These are phyloP conservation scores for Etheostoma cragini DNA, from an alignment of 2,113 vertebrate genomes.

Conservation along the genomic window DNA sequence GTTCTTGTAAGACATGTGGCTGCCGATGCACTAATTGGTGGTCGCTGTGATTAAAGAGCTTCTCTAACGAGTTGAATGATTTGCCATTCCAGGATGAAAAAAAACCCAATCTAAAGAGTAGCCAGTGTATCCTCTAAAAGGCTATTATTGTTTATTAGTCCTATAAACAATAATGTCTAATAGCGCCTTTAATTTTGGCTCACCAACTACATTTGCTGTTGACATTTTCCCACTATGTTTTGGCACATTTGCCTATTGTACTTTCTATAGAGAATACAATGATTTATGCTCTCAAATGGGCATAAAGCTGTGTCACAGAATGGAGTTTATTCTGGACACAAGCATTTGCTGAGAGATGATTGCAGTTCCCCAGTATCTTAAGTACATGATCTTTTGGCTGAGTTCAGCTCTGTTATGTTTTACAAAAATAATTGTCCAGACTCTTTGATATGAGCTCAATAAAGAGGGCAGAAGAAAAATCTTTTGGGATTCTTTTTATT, in stretches of 20 bases:
- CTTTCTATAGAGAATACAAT: background rate
- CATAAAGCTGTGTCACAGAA: background rate
- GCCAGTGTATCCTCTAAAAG: background rate
- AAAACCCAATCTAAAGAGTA: background rate
- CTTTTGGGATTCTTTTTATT: no score
- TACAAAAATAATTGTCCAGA: background rate
- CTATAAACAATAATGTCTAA: background rate
- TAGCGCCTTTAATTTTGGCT: background rate
- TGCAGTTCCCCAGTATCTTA: background rate
- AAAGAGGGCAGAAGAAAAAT: background rate
- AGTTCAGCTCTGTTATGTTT: background rate
- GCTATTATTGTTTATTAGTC: background rate
- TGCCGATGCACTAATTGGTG: background rate
- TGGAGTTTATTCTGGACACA: background rate
- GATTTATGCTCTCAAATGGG: background rate
- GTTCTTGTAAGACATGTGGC: background rate
- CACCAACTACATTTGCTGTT: background rate
- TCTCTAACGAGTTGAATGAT: background rate
- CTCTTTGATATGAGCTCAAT: background rate
- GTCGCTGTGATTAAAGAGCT: background rate
- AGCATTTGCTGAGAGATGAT: slow-evolving; percentile 1
- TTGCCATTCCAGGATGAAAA: background rate
- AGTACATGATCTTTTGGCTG: background rate
- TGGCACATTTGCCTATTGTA: background rate
- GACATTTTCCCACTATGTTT: background rate